Evolutionary conservation across 2,888 invertebrate species (phyloP).

Genomic region (Pherbina coryleti): DNA sequence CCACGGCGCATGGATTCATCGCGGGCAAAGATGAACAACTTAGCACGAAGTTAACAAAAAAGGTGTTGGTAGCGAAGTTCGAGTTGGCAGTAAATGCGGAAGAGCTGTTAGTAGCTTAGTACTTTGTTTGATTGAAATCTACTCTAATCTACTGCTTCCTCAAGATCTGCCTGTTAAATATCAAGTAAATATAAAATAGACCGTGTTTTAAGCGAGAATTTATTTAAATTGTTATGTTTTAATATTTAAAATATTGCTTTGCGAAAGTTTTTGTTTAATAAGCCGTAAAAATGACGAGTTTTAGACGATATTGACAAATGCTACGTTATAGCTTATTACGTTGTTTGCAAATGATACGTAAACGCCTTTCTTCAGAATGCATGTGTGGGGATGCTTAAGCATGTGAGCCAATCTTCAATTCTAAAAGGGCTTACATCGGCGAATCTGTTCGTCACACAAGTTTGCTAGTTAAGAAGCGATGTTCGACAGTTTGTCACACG

Average conservation of each 20-base stretch:
- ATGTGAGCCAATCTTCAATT: not conserved
- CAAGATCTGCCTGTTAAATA: not conserved
- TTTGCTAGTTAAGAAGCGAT: too few relatives aligned
- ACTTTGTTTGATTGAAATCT: not conserved
- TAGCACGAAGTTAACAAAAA: not conserved
- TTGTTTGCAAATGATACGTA: not conserved
- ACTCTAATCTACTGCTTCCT: not conserved
- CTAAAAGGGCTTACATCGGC: too few relatives aligned
- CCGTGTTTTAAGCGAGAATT: not conserved
- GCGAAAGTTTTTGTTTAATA: slow-evolving; percentile 19
- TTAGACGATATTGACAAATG: not conserved
- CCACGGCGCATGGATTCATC: slow-evolving; percentile 82
- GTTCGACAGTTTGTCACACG: too few relatives aligned
- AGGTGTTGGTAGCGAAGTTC: not conserved
- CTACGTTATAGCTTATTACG: not conserved
- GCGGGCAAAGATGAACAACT: not conserved
- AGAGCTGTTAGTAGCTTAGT: not conserved
- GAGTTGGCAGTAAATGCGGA: slow-evolving; percentile 19
- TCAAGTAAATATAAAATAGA: not conserved
- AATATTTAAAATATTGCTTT: not conserved
- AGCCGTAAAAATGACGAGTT: slow-evolving; percentile 16
- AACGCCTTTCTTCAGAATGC: not conserved
- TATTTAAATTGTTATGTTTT: not conserved
- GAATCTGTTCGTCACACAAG: too few relatives aligned
- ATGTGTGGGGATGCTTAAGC: not conserved